Evolutionary conservation across 2,888 invertebrate genomes (phyloP).

Genomic region (Drepana falcataria): DNA sequence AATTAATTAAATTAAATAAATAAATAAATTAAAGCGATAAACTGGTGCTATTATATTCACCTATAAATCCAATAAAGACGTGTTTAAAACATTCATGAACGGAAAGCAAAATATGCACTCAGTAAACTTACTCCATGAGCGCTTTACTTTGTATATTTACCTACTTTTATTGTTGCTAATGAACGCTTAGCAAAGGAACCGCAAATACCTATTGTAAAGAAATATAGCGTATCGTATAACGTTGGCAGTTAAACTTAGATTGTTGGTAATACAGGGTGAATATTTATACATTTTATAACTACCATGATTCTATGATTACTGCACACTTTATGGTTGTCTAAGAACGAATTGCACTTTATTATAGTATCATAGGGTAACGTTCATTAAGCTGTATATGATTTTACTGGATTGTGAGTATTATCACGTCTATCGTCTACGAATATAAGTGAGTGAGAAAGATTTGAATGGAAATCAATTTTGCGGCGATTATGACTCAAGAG

Average conservation of each 20-base stretch:
- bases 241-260: conserved; percentile 18
- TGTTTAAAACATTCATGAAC: background rate
- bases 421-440: too few species aligned
- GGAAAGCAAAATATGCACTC: background rate
- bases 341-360: background rate
- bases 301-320: background rate
- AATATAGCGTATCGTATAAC: conserved; percentile 31
- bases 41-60: background rate
- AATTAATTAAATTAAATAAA: too few species aligned
- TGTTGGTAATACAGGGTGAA: conserved; percentile 28
- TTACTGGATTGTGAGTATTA: background rate
- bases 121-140: conserved; percentile 5
- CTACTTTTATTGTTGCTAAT: conserved; percentile 39
- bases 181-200: conserved; percentile 30
- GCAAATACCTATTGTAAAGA: conserved; percentile 52
- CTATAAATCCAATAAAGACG: background rate
- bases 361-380: background rate
- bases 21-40: background rate
- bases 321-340: background rate
- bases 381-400: background rate
- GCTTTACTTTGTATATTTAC: conserved; percentile 33
- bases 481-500: too few species aligned
- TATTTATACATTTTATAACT: conserved; percentile 23
- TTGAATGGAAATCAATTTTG: too few species aligned
- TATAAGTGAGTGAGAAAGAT: too few species aligned